A percentile compares a stretch with the other conserved stretches of the same genome.
Evolutionary conservation across 2,888 invertebrate species (phyloP).

Genomic region (Acronicta psi): DNA sequence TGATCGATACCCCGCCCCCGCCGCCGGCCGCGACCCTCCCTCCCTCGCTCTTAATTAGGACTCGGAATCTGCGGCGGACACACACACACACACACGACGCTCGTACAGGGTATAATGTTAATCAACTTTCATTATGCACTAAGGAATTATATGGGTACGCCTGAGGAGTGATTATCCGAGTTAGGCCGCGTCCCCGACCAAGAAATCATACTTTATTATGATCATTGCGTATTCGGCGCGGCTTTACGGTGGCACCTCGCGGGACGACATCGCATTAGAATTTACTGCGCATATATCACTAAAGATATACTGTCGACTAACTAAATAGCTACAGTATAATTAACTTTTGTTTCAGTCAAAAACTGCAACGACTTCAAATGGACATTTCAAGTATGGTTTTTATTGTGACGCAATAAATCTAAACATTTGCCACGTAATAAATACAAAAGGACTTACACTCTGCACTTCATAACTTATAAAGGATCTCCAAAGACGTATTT

Average conservation of each 20-base stretch:
- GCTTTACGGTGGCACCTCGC: constrained; percentile 79
- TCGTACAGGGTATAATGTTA: constrained; percentile 82
- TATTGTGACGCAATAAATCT: background rate
- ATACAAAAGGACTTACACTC: too few species aligned
- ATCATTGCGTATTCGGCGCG: constrained; percentile 79
- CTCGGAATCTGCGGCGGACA: constrained; percentile 95
- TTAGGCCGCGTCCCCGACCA: constrained; percentile 85
- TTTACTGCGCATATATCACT: constrained; percentile 84
- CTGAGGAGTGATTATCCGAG: constrained; percentile 88
- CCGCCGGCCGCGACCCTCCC: constrained; percentile 81
- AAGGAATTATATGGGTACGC: constrained; percentile 89
- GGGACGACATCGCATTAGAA: constrained; percentile 81
- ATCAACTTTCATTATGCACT: constrained; percentile 90
- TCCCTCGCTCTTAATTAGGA: constrained; percentile 95
- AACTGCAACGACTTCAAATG: too few species aligned
- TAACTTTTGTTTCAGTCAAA: constrained; percentile 64
- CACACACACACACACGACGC: constrained; percentile 88
- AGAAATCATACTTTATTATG: constrained; percentile 89
- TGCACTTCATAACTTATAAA: background rate
- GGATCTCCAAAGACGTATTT: constrained; percentile 3
- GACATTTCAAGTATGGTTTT: too few species aligned
- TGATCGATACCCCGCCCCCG: constrained; percentile 87
- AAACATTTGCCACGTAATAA: background rate
- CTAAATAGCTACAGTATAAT: constrained; percentile 72
- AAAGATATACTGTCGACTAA: constrained; percentile 74